Percentiles rank a stretch among this genome's conserved stretches.
Conservation (phyloP, 2,888 invertebrate genomes). For the Steinernema scapterisci region DNA sequence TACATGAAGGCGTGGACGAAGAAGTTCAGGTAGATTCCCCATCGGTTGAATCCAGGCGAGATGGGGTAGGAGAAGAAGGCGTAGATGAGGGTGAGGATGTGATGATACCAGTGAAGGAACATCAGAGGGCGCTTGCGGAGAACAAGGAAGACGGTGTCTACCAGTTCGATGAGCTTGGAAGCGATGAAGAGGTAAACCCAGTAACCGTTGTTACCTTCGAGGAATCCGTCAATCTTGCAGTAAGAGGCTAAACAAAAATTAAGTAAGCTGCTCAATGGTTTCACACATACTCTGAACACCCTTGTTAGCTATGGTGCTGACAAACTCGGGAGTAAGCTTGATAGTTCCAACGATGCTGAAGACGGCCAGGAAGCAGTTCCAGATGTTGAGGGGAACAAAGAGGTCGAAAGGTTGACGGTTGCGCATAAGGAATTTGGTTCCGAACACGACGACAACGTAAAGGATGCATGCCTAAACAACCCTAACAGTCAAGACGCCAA, state of each 20-base stretch:
- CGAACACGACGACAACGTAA: constrained; percentile 67
- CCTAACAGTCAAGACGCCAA: neutral
- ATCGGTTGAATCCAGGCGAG: constrained; percentile 57
- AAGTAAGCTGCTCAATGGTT: neutral
- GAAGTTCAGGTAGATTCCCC: constrained; percentile 61
- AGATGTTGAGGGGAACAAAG: constrained; percentile 63
- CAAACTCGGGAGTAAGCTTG: constrained; percentile 48
- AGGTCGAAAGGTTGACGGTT: constrained; percentile 66
- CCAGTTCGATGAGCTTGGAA: constrained; percentile 52
- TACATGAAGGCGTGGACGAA: constrained; percentile 62
- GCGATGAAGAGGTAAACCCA: constrained; percentile 57
- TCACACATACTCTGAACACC: constrained; percentile 42
- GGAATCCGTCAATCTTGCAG: constrained; percentile 46
- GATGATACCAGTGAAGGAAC: constrained; percentile 54
- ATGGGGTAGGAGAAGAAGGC: constrained; percentile 55
- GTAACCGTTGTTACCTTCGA: constrained; percentile 48
- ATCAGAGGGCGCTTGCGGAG: constrained; percentile 52
- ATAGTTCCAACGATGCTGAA: constrained; percentile 60
- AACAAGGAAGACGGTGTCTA: constrained; percentile 50
- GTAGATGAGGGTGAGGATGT: constrained; percentile 49
- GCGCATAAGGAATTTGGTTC: constrained; percentile 68
- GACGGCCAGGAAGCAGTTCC: constrained; percentile 69
- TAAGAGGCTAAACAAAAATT: constrained; percentile 41
- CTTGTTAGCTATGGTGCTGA: constrained; percentile 40
- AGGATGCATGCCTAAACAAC: constrained; percentile 23